Conservation (phyloP, 1,140 invertebrate species). For the Megalopta genalis region DNA sequence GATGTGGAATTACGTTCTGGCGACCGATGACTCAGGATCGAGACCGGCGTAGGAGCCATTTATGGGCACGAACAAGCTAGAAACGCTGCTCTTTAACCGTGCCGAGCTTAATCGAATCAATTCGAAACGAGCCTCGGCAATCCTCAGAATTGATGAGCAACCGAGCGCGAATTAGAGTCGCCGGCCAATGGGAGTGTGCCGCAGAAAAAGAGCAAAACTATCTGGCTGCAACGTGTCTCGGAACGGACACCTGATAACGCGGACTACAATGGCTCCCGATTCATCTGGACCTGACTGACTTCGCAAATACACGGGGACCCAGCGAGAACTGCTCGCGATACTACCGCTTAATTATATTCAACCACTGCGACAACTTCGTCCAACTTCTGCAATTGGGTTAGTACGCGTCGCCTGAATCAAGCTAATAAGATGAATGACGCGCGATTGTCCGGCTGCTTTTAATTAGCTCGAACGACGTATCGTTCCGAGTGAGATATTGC, state of each 20-base stretch:
- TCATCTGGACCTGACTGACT: background rate
- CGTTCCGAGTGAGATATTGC: slow-evolving; percentile 10
- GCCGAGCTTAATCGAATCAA: slow-evolving; percentile 57
- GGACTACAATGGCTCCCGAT: background rate
- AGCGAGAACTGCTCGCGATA: background rate
- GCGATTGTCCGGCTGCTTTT: slow-evolving; percentile 44
- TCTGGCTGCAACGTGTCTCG: background rate
- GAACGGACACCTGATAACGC: background rate
- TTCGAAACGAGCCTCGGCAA: slow-evolving; percentile 21
- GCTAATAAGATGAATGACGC: slow-evolving; percentile 57
- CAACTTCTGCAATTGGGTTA: slow-evolving; percentile 41
- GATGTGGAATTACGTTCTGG: slow-evolving; percentile 34
- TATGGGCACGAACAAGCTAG: slow-evolving; percentile 28
- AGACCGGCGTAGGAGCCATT: slow-evolving; percentile 24
- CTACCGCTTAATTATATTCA: slow-evolving; percentile 37
- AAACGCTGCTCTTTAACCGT: slow-evolving; percentile 55
- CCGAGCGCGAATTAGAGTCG: slow-evolving; percentile 45
- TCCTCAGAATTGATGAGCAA: slow-evolving; percentile 41
- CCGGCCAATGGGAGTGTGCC: slow-evolving; percentile 34
- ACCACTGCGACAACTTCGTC: slow-evolving; percentile 9
- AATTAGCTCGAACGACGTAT: slow-evolving; percentile 32
- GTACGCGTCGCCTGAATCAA: slow-evolving; percentile 27
- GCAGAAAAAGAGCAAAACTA: background rate
- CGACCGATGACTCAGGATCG: slow-evolving; percentile 37
- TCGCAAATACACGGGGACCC: background rate